Evolutionary conservation across 2,888 invertebrate genomes (phyloP).

Genomic region (Lamellibrachia columna): DNA sequence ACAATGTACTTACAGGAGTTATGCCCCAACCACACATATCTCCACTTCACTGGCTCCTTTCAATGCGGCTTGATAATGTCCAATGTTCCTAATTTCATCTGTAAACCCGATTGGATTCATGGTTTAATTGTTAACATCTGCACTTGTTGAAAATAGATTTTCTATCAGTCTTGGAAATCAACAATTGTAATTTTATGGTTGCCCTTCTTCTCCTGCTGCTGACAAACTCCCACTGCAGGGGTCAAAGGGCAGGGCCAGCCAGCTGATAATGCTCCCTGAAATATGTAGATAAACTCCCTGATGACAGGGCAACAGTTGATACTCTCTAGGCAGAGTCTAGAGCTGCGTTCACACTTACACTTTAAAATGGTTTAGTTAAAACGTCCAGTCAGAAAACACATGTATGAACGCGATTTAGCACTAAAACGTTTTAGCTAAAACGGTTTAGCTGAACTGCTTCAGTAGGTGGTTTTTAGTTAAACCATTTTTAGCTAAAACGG

Average conservation of each 20-base stretch:
- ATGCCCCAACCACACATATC: too few relatives aligned
- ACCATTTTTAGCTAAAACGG: too few relatives aligned
- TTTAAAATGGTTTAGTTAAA: too few relatives aligned
- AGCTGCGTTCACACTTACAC: neutral
- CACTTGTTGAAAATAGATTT: neutral
- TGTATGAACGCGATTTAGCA: too few relatives aligned
- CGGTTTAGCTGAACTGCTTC: too few relatives aligned
- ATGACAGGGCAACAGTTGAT: neutral
- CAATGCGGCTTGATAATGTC: too few relatives aligned
- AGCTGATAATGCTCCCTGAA: neutral
- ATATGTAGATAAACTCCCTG: neutral
- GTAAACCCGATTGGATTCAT: neutral
- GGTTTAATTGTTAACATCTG: neutral
- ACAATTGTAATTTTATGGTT: neutral
- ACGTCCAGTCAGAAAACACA: too few relatives aligned
- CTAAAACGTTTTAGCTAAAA: too few relatives aligned
- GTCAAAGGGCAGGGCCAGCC: neutral
- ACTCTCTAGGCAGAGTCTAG: neutral
- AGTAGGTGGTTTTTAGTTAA: too few relatives aligned
- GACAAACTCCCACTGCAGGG: neutral
- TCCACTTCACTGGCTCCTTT: too few relatives aligned
- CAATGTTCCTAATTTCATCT: neutral
- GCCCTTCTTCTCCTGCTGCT: neutral
- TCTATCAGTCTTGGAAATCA: neutral
- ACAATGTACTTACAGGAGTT: too few relatives aligned